Conservation (phyloP, 2,113 vertebrate species). For the Leucopternis melanops region DNA sequence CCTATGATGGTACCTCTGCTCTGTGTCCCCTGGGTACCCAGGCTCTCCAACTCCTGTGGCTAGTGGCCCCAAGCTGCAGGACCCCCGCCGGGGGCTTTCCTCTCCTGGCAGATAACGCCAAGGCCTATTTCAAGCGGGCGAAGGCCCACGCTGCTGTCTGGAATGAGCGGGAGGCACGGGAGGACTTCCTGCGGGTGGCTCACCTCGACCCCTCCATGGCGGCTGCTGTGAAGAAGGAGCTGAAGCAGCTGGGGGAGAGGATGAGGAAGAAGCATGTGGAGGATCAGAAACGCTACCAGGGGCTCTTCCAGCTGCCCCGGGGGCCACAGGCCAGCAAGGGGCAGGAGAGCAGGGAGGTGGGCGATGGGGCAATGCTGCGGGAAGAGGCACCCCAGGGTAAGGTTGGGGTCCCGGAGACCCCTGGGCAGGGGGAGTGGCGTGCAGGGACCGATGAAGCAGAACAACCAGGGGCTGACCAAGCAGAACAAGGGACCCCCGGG, state of each 20-base stretch:
- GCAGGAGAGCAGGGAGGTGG: not conserved
- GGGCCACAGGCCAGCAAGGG: not conserved
- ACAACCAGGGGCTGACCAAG: not conserved
- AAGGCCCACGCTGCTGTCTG: slow-evolving; percentile 82
- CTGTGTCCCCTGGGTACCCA: not conserved
- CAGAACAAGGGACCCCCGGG: not conserved
- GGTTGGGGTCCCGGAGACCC: not conserved
- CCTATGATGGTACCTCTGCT: too few relatives aligned
- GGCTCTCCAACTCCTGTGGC: not conserved
- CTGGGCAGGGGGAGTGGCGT: not conserved
- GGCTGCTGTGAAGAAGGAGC: slow-evolving; percentile 66
- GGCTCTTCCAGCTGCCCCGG: slow-evolving; percentile 56
- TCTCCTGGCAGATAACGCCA: slow-evolving; percentile 74
- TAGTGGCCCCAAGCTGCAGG: not conserved
- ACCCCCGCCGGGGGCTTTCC: accelerated
- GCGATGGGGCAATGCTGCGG: accelerated
- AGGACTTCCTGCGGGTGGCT: slow-evolving; percentile 75
- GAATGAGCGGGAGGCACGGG: slow-evolving; percentile 77
- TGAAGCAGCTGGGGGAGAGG: slow-evolving; percentile 74
- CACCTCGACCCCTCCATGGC: slow-evolving; percentile 74
- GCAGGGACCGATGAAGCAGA: not conserved
- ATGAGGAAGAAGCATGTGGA: slow-evolving; percentile 84
- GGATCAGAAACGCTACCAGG: slow-evolving; percentile 80
- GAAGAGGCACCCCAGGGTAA: not conserved
- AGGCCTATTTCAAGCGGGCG: slow-evolving; percentile 84